Evolutionary conservation across 2,113 vertebrate genomes (phyloP).

Genomic region (Atrichornis clamosus): DNA sequence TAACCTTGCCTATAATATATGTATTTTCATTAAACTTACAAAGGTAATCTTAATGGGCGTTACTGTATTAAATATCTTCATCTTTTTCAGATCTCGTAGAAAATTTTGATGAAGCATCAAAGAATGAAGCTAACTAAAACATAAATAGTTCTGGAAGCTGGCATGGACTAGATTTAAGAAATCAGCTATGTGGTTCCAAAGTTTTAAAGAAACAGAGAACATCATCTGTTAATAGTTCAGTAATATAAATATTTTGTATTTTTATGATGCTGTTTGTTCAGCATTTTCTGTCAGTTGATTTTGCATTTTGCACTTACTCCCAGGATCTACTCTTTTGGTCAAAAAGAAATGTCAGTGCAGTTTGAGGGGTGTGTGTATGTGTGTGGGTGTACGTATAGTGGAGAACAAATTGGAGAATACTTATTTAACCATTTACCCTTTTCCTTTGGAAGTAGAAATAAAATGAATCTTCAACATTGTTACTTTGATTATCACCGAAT

Average conservation of each 20-base stretch:
- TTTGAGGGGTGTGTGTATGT: constrained; percentile 72
- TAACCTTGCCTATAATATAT: not conserved
- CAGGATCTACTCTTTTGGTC: constrained; percentile 78
- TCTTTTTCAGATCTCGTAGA: constrained; percentile 91
- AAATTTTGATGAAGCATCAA: constrained; percentile 98
- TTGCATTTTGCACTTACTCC: constrained; percentile 87
- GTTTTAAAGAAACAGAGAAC: constrained; percentile 82
- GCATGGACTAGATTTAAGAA: constrained; percentile 85
- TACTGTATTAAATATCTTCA: constrained; percentile 44
- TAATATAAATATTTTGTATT: constrained; percentile 92
- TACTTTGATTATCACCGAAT: constrained; percentile 54
- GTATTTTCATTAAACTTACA: not conserved
- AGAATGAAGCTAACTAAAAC: constrained; percentile 93
- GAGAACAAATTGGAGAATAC: constrained; percentile 78
- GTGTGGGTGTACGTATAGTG: constrained; percentile 73
- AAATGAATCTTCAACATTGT: constrained; percentile 74
- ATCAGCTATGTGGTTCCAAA: constrained; percentile 82
- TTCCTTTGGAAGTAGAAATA: constrained; percentile 82
- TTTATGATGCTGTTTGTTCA: constrained; percentile 84
- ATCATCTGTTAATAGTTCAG: constrained; percentile 84
- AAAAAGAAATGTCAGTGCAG: constrained; percentile 76
- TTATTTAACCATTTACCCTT: constrained; percentile 76
- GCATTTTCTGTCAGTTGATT: constrained; percentile 84
- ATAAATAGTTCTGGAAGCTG: constrained; percentile 77
- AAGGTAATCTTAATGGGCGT: not conserved